phyloP scores from a whole-genome alignment of 2,113 vertebrate genomes.

The Nannospalax galili region DNA sequence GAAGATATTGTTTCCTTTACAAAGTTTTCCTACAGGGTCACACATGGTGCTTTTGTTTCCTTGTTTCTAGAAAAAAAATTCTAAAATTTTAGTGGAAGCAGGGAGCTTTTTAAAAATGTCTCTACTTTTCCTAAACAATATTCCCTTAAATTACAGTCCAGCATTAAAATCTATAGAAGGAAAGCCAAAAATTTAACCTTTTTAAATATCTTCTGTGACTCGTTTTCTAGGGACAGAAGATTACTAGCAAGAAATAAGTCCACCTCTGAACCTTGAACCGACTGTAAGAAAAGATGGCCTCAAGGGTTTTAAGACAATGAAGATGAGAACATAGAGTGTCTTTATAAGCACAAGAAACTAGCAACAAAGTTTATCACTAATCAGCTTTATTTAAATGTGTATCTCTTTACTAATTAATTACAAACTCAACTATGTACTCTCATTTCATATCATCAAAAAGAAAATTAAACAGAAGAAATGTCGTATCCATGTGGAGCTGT shows the following conservation, averaged over 20 bases:
- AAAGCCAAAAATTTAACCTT: neutral
- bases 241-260: constrained; percentile 24
- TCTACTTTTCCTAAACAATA: constrained; percentile 35
- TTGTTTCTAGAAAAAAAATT: constrained; percentile 22
- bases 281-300: constrained; percentile 1
- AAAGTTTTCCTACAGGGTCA: neutral
- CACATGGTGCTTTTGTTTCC: neutral
- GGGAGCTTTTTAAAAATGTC: neutral
- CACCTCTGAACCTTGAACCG: constrained; percentile 27
- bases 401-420: constrained; percentile 31
- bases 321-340: neutral
- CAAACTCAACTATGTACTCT: neutral
- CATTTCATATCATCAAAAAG: constrained; percentile 7
- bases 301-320: constrained; percentile 37
- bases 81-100: constrained; percentile 43
- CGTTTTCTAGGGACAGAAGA: constrained; percentile 27
- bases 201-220: neutral
- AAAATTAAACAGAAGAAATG: constrained; percentile 61
- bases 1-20: constrained; percentile 21
- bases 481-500: neutral
- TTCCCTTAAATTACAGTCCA: neutral
- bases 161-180: neutral
- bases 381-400: constrained; percentile 14
- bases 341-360: constrained; percentile 32
- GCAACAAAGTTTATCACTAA: constrained; percentile 37